Evolutionary conservation across 2,797 vertebrate genomes (phyloP).

Genomic region (Geotria australis): DNA sequence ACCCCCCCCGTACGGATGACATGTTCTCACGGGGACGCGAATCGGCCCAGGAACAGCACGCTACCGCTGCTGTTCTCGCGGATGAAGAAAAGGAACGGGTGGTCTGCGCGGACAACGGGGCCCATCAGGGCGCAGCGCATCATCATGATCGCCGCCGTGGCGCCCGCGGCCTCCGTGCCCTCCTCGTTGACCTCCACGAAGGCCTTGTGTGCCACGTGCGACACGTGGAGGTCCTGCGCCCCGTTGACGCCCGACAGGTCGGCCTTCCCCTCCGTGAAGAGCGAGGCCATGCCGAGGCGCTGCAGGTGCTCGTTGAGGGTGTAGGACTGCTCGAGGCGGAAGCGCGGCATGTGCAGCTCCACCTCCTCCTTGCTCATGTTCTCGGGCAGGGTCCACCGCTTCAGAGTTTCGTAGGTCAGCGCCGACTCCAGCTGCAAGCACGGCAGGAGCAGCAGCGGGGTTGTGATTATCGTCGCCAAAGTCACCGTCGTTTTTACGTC

Average conservation of each 20-base stretch:
- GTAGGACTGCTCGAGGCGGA: slow-evolving; percentile 49
- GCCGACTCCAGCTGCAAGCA: slow-evolving; percentile 28
- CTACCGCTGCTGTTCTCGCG: slow-evolving; percentile 29
- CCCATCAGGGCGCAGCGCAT: slow-evolving; percentile 28
- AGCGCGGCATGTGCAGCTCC: slow-evolving; percentile 32
- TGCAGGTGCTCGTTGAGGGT: slow-evolving; percentile 19
- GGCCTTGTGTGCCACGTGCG: slow-evolving; percentile 47
- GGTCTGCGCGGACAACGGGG: slow-evolving; percentile 30
- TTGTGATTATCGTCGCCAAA: neutral
- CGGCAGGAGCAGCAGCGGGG: neutral
- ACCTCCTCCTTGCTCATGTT: slow-evolving; percentile 20
- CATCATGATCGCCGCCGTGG: slow-evolving; percentile 20
- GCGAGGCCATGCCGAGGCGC: slow-evolving; percentile 26
- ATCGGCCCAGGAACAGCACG: slow-evolving; percentile 46
- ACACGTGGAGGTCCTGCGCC: slow-evolving; percentile 27
- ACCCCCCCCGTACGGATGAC: no score
- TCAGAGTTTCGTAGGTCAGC: slow-evolving; percentile 30
- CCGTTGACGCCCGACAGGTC: slow-evolving; percentile 53
- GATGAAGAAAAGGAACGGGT: slow-evolving; percentile 72
- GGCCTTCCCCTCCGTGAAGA: slow-evolving; percentile 24
- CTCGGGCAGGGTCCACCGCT: slow-evolving; percentile 31
- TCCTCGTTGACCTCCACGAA: slow-evolving; percentile 82
- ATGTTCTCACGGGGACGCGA: slow-evolving; percentile 16
- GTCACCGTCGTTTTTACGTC: no score
- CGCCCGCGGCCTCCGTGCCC: slow-evolving; percentile 60